Conservation (phyloP, 2,888 invertebrate species). For the Tigriopus californicus region DNA sequence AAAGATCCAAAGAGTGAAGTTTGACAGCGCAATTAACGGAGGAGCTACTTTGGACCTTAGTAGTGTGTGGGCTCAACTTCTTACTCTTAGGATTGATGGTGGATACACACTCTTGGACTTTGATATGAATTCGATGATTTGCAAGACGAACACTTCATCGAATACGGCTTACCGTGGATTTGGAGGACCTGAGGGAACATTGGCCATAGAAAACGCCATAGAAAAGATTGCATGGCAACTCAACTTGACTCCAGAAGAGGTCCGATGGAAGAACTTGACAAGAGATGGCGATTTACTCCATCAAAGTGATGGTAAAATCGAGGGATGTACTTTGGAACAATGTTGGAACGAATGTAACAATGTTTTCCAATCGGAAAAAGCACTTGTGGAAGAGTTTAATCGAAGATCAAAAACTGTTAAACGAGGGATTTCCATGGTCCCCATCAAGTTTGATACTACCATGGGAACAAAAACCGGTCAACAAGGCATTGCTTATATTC, state of each 20-base stretch:
- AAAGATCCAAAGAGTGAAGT: neutral
- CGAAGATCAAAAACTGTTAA: slow-evolving; percentile 25
- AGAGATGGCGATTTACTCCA: slow-evolving; percentile 26
- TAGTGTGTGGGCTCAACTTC: slow-evolving; percentile 13
- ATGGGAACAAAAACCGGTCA: slow-evolving; percentile 22
- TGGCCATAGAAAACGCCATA: neutral
- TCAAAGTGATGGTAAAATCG: slow-evolving; percentile 23
- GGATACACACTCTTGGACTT: neutral
- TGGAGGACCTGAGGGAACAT: slow-evolving; percentile 9
- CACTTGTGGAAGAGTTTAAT: slow-evolving; percentile 2
- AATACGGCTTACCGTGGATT: slow-evolving; percentile 23
- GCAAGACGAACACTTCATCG: slow-evolving; percentile 24
- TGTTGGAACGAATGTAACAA: slow-evolving; percentile 24
- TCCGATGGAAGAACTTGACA: slow-evolving; percentile 28
- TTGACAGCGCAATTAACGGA: neutral
- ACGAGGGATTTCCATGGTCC: slow-evolving; percentile 27
- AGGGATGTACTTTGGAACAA: slow-evolving; percentile 23
- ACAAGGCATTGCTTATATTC: slow-evolving; percentile 31
- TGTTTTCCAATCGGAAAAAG: slow-evolving; percentile 21
- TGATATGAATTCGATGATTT: slow-evolving; percentile 15
- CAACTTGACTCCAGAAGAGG: slow-evolving; percentile 20
- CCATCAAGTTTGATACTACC: slow-evolving; percentile 25
- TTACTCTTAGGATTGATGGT: neutral
- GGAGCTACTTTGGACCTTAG: slow-evolving; percentile 29
- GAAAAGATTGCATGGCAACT: neutral